Evolutionary conservation across 2,797 vertebrate species (phyloP).

Genomic region (Poliocrania exsul): DNA sequence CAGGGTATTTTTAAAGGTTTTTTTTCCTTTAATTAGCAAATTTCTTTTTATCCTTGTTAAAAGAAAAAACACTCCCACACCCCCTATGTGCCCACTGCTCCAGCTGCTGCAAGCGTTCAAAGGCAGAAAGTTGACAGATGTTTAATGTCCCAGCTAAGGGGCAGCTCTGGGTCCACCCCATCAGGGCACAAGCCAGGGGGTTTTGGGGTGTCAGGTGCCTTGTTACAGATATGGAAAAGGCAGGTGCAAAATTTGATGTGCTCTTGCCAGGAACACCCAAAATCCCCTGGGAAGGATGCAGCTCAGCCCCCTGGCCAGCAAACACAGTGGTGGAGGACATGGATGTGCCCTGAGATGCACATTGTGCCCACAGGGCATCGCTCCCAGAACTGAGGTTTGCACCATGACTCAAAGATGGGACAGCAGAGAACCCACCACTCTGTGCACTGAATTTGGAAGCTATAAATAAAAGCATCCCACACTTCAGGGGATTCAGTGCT

Average conservation of each 20-base stretch:
- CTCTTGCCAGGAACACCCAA: constrained; percentile 6
- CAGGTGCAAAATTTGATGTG: not conserved
- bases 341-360: not conserved
- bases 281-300: not conserved
- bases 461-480: not conserved
- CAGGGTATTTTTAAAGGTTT: not conserved
- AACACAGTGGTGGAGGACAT: not conserved
- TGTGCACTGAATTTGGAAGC: constrained; percentile 4
- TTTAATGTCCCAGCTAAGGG: not conserved
- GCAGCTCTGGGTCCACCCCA: not conserved
- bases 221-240: not conserved
- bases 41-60: constrained; percentile 45
- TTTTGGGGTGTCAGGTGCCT: not conserved
- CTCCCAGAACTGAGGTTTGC: not conserved
- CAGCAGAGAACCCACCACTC: not conserved
- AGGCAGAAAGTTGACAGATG: constrained; percentile 54
- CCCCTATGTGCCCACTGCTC: not conserved
- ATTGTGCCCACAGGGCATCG: not conserved
- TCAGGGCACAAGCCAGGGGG: rapidly evolving
- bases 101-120: constrained; percentile 33
- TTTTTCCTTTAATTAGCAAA: constrained; percentile 68
- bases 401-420: not conserved
- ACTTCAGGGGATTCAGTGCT: not conserved
- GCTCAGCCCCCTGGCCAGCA: not conserved
- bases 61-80: not conserved